Percentiles rank a stretch among this genome's conserved stretches.
Conservation (phyloP, 2,113 vertebrate genomes). For the Erinaceus europaeus region DNA sequence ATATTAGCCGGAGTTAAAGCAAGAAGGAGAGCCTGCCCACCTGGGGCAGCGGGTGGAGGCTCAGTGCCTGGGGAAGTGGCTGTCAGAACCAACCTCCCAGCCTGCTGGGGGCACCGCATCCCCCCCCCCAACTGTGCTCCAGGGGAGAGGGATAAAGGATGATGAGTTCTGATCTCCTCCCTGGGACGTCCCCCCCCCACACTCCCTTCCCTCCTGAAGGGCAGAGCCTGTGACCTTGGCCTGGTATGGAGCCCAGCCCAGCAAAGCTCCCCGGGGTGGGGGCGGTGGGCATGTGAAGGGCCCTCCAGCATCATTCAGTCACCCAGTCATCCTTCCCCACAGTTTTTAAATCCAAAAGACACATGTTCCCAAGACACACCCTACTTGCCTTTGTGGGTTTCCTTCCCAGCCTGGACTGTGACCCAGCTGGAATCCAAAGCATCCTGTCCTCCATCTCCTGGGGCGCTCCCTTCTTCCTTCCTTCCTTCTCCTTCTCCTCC, state of each 20-base stretch:
- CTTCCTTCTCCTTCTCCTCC: too few species aligned
- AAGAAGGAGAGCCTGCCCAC: too few species aligned
- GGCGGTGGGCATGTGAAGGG: not conserved
- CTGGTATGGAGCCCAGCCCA: not conserved
- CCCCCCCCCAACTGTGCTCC: accelerated
- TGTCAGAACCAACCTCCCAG: too few species aligned
- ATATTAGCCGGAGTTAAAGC: not conserved
- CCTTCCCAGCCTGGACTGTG: not conserved
- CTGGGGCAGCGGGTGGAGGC: not conserved
- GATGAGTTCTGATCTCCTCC: not conserved
- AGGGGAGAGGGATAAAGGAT: too few species aligned
- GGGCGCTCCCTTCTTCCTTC: too few species aligned
- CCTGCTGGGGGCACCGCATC: not conserved
- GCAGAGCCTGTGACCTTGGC: not conserved
- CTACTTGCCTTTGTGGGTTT: not conserved
- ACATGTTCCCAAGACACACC: not conserved
- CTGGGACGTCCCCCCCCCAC: not conserved
- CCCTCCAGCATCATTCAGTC: accelerated
- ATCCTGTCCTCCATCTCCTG: not conserved
- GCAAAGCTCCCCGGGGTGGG: too few species aligned
- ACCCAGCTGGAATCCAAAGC: not conserved
- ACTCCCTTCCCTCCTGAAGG: too few species aligned
- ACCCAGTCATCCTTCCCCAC: not conserved
- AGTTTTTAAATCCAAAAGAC: not conserved
- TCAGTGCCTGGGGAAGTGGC: not conserved